Evolutionary conservation across 2,888 invertebrate genomes (phyloP).

Genomic region (Drosophila hamatofila): DNA sequence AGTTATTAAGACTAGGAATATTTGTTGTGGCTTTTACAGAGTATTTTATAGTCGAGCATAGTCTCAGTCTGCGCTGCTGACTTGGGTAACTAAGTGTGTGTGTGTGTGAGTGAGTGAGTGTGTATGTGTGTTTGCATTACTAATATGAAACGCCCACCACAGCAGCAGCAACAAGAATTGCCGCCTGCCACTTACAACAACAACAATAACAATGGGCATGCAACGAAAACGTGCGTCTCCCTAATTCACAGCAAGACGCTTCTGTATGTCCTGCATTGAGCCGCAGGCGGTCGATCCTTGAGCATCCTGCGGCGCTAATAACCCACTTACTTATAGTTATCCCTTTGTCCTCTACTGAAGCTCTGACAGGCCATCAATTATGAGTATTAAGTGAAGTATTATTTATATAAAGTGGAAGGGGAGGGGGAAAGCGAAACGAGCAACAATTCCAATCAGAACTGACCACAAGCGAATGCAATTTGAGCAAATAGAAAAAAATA

Average conservation of each 20-base stretch:
- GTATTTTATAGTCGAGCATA: background rate
- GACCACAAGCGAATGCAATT: conserved; percentile 58
- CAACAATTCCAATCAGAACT: conserved; percentile 69
- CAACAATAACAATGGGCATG: conserved; percentile 12
- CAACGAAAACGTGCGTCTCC: conserved; percentile 64
- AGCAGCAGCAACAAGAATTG: conserved; percentile 43
- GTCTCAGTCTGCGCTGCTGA: background rate
- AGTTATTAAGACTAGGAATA: too few relatives aligned
- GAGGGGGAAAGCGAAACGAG: conserved; percentile 22
- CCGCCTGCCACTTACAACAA: conserved; percentile 25
- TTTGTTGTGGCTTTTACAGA: too few relatives aligned
- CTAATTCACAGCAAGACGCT: conserved; percentile 73
- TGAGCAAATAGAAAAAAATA: conserved; percentile 7
- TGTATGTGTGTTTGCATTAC: conserved; percentile 67
- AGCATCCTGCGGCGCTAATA: conserved; percentile 82
- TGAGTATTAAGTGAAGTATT: conserved; percentile 54
- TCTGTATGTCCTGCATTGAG: conserved; percentile 49
- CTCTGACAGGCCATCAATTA: conserved; percentile 73
- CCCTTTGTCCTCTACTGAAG: conserved; percentile 63
- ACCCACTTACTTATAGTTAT: conserved; percentile 83
- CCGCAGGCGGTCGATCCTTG: conserved; percentile 56
- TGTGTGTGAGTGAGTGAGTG: conserved; percentile 16
- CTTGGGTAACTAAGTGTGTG: conserved; percentile 14
- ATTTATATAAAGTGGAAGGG: conserved; percentile 40
- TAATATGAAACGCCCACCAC: conserved; percentile 72